Conservation (phyloP, 1,140 invertebrate genomes). For the Ceratoteleas bidentatus region DNA sequence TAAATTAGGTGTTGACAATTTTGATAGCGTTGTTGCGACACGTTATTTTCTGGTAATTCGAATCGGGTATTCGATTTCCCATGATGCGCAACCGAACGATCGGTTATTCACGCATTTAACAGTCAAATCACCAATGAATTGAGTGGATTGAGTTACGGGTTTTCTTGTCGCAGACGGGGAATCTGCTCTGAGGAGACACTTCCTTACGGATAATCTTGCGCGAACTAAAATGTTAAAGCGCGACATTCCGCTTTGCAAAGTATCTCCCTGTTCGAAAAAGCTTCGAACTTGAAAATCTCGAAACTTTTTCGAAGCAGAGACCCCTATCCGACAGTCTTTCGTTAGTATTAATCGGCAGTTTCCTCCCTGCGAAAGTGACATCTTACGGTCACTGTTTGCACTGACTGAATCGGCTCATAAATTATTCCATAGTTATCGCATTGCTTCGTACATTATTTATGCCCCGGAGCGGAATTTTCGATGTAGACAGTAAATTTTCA, state of each 20-base stretch:
- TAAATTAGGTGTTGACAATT: no score
- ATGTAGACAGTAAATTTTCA: constrained; percentile 5
- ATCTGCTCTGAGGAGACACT: constrained; percentile 45
- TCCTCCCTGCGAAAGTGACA: constrained; percentile 13
- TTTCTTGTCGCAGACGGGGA: constrained; percentile 13
- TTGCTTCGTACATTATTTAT: no score
- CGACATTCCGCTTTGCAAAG: constrained; percentile 33
- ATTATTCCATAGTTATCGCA: no score
- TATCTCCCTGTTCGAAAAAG: constrained; percentile 30
- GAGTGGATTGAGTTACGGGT: constrained; percentile 57
- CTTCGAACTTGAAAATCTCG: not conserved
- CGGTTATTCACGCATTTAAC: constrained; percentile 40
- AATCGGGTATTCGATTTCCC: no score
- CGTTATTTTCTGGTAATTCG: no score
- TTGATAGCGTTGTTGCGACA: no score
- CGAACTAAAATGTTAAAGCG: constrained; percentile 48
- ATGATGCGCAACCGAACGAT: no score
- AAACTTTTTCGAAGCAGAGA: constrained; percentile 30
- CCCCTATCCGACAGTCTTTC: constrained; percentile 12
- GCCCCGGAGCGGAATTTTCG: not conserved
- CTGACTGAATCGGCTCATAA: not conserved
- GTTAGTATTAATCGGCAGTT: constrained; percentile 30
- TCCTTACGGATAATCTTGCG: constrained; percentile 45
- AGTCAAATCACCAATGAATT: constrained; percentile 55
- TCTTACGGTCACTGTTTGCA: constrained; percentile 7